Base-by-base conservation (phyloP, 2,113 vertebrate species). In the Engystomops pustulosus region DNA sequence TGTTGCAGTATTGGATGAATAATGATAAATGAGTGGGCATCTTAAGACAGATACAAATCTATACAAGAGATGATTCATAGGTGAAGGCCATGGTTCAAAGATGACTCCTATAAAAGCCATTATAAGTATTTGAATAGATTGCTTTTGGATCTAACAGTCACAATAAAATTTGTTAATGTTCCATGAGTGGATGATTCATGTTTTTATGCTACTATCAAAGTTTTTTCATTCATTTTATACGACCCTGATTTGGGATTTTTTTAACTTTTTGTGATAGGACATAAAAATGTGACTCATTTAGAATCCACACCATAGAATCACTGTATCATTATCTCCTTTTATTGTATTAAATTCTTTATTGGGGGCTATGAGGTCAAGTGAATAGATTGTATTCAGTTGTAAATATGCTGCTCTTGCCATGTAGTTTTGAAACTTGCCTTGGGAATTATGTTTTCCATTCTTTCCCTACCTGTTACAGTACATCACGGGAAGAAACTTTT, bases 41-140 rank as follows among this genome's bases (percentile, higher is more conserved):
- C 32, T 68, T 18, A 34, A 67, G 62, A 18, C 62, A 67, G 30
- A 34, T 18, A 67, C 62, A 67, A 32, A 34, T 17, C 30, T 68
- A 68, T 68, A 36, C 65, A 36, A 68, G 15, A 68, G 7, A 36
- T 68, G 65, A 68, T 20, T 68, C 65, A 68, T 32, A 68, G 65
- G 65, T 68, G 30, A 68, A 68, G 9, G 65, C 65, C 30, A 36
- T 68, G 32, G 32, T 36, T 20, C 32, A 68, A 68, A 68, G 34
- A 68, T 68, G 30, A 68, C 65, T 68, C 65, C 65, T 18, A 68
- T 68, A 68, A 36, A n/a, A 36, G 30, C 32, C 65, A 68, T 68
- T 68, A 20, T 36, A 68, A 18, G 4, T 0, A 20, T 68, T 36
- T 68, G 65, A 36, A 68, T 36, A 68, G 65, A 38, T 68, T 36